Evolutionary conservation across 2,888 invertebrate genomes (phyloP).

Genomic region (Chelonus formosanus): DNA sequence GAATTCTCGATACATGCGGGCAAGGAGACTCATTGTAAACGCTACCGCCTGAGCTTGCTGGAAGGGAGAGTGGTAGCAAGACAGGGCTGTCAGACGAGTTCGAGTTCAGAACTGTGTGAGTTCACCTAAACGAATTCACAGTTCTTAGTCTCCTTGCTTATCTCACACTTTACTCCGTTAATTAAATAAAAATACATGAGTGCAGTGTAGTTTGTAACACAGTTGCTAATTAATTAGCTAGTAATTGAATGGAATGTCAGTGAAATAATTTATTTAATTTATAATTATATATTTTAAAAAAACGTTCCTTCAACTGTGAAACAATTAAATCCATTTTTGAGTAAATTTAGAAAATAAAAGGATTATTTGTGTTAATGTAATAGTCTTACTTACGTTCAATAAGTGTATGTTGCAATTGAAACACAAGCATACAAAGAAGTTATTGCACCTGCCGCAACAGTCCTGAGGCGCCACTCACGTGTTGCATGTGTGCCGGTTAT

Average conservation of each 20-base stretch:
- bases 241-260: too few relatives aligned
- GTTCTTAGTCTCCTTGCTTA: background rate
- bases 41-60: conserved; percentile 41
- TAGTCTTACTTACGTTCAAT: background rate
- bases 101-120: conserved; percentile 55
- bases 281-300: too few relatives aligned
- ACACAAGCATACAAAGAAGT: conserved; percentile 44
- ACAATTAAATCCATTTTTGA: too few relatives aligned
- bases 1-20: conserved; percentile 40
- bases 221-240: too few relatives aligned
- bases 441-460: conserved; percentile 62
- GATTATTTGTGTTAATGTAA: background rate
- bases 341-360: background rate
- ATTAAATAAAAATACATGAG: background rate
- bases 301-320: too few relatives aligned
- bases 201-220: too few relatives aligned
- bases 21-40: conserved; percentile 41
- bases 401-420: conserved; percentile 2
- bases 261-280: too few relatives aligned
- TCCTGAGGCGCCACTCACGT: conserved; percentile 62
- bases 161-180: background rate
- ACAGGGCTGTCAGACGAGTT: conserved; percentile 62
- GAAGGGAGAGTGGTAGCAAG: conserved; percentile 41
- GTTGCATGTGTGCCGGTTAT: conserved; percentile 65
- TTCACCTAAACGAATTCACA: background rate